Percentiles rank a stretch among this genome's conserved stretches.
These are phyloP conservation scores for Psilopogon haemacephalus DNA, from an alignment of 2,113 vertebrate species.

Conservation along the genomic window DNA sequence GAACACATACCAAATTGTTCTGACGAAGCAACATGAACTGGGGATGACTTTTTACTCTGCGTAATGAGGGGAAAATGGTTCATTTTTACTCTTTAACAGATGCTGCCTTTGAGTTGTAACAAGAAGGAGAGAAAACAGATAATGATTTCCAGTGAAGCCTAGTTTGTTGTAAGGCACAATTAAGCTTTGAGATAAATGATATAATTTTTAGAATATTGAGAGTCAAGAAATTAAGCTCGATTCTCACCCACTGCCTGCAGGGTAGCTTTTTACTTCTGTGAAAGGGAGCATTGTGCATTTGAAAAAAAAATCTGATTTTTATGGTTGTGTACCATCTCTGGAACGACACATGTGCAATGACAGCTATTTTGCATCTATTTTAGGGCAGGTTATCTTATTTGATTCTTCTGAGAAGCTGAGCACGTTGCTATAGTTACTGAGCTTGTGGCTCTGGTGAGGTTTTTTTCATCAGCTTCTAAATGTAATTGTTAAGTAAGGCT, in stretches of 20 bases:
- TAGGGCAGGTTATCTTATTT: conserved; percentile 55
- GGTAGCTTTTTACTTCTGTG: conserved; percentile 8
- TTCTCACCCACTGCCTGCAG: conserved; percentile 2
- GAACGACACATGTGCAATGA: background rate
- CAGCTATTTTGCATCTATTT: conserved; percentile 63
- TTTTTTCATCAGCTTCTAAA: background rate
- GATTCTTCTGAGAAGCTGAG: conserved; percentile 44
- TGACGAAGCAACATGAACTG: conserved; percentile 52
- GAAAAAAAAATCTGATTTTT: background rate
- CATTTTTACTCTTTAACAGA: conserved; percentile 49
- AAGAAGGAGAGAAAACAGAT: conserved; percentile 22
- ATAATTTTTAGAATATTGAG: conserved; percentile 12
- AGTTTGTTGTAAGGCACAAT: conserved; percentile 53
- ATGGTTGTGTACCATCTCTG: conserved; percentile 5
- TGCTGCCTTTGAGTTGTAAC: conserved; percentile 54
- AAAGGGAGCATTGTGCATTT: conserved; percentile 3
- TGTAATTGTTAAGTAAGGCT: conserved; percentile 23
- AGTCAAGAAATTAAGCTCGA: conserved; percentile 23
- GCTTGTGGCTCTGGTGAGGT: background rate
- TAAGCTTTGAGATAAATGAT: conserved; percentile 52
- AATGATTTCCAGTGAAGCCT: conserved; percentile 54
- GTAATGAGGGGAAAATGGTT: conserved; percentile 34
- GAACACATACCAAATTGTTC: conserved; percentile 28
- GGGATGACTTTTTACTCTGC: conserved; percentile 42
- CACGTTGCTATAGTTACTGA: conserved; percentile 70